Evolutionary conservation across 2,888 invertebrate genomes (phyloP).

Genomic region (Deroplatys truncata): DNA sequence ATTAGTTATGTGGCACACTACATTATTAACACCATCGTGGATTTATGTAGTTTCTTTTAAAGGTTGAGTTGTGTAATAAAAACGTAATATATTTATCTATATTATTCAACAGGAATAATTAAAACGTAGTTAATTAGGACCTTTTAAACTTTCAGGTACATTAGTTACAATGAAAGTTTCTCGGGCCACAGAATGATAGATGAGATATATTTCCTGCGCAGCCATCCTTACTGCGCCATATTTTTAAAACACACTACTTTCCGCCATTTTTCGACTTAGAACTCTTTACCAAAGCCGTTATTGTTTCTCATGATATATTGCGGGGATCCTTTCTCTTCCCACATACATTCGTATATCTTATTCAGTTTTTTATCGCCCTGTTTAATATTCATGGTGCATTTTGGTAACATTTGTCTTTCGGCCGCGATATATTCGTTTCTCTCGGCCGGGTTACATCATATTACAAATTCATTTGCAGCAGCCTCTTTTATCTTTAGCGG

Average conservation of each 20-base stretch:
- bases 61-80: no score
- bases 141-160: neutral
- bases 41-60: no score
- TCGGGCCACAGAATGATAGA: no score
- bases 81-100: no score
- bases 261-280: neutral
- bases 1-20: no score
- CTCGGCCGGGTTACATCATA: neutral
- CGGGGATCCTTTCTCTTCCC: neutral
- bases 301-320: neutral
- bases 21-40: no score
- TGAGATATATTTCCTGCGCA: no score
- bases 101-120: neutral
- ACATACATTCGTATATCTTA: neutral
- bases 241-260: neutral
- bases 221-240: neutral
- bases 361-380: neutral
- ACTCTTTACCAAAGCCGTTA: neutral
- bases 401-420: neutral
- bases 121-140: neutral
- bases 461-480: neutral
- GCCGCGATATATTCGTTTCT: neutral
- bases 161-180: neutral
- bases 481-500: neutral
- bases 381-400: neutral